A percentile compares a stretch with the other conserved stretches of the same genome.
Evolutionary conservation across 2,888 invertebrate genomes (phyloP).

Genomic region (Alcis repandata): DNA sequence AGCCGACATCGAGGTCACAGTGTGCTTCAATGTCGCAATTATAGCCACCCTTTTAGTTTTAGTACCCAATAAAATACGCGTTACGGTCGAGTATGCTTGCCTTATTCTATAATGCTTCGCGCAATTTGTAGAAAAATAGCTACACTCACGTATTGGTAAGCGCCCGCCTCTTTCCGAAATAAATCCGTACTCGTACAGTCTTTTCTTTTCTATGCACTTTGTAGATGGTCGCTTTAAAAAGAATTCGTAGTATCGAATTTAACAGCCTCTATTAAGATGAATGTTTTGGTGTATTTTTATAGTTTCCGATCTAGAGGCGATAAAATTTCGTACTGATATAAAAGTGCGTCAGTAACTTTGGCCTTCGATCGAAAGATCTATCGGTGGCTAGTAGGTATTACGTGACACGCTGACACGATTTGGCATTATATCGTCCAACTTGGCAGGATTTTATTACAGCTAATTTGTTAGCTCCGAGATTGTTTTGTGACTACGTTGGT

Average conservation of each 20-base stretch:
- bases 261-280: constrained; percentile 58
- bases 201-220: constrained; percentile 22
- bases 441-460: constrained; percentile 16
- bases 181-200: background rate
- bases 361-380: constrained; percentile 56
- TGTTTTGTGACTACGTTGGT: background rate
- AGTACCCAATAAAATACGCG: constrained; percentile 74
- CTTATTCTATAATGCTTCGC: constrained; percentile 64
- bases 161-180: background rate
- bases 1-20: constrained; percentile 61
- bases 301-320: constrained; percentile 70
- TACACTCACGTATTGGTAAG: constrained; percentile 12
- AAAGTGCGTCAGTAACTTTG: constrained; percentile 69
- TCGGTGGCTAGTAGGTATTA: constrained; percentile 27
- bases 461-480: constrained; percentile 18
- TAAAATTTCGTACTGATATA: constrained; percentile 68
- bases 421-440: constrained; percentile 16
- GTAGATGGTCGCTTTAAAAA: constrained; percentile 28
- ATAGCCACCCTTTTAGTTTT: constrained; percentile 81
- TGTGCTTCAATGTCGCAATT: constrained; percentile 73
- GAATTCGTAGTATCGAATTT: constrained; percentile 46
- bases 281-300: constrained; percentile 70
- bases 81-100: constrained; percentile 67
- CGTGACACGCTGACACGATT: constrained; percentile 28
- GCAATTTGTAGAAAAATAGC: constrained; percentile 40